phyloP scores from a whole-genome alignment of 2,888 invertebrate genomes.

The Drosophila sordidula region DNA sequence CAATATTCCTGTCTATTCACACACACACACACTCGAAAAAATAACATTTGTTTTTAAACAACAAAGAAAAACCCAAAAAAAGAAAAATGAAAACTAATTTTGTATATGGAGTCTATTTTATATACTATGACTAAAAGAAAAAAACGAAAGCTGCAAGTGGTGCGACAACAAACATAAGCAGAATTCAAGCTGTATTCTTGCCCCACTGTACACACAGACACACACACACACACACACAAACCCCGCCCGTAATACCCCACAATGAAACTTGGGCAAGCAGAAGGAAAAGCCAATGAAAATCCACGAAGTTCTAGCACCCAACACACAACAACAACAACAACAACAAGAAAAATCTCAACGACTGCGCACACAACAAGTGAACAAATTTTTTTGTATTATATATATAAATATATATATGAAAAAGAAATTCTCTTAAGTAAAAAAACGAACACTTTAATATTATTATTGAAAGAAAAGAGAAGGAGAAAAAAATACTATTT shows the following conservation, averaged over 20 bases:
- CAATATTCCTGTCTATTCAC: slow-evolving; percentile 8
- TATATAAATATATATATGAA: slow-evolving; percentile 23
- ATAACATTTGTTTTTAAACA: slow-evolving; percentile 8
- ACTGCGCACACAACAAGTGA: slow-evolving; percentile 75
- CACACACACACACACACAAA: slow-evolving; percentile 18
- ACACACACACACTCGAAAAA: not conserved
- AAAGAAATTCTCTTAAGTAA: slow-evolving; percentile 28
- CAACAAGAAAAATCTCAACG: slow-evolving; percentile 68
- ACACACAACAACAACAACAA: slow-evolving; percentile 33
- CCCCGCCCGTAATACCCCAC: slow-evolving; percentile 26
- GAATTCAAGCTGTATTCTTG: slow-evolving; percentile 24
- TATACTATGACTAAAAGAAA: slow-evolving; percentile 42
- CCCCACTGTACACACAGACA: slow-evolving; percentile 47
- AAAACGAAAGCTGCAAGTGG: slow-evolving; percentile 12
- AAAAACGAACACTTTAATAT: slow-evolving; percentile 37
- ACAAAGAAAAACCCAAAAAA: slow-evolving; percentile 1
- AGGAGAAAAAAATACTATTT: slow-evolving; percentile 59
- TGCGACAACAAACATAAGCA: not conserved
- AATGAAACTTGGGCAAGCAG: slow-evolving; percentile 3
- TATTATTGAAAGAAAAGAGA: slow-evolving; percentile 18
- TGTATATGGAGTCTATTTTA: slow-evolving; percentile 64
- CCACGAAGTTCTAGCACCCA: slow-evolving; percentile 39
- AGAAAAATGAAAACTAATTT: slow-evolving; percentile 21
- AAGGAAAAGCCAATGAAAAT: slow-evolving; percentile 32
- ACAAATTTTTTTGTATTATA: slow-evolving; percentile 76